Base-by-base conservation (phyloP, 2,888 invertebrate genomes). In the Cheilosia impressa region DNA sequence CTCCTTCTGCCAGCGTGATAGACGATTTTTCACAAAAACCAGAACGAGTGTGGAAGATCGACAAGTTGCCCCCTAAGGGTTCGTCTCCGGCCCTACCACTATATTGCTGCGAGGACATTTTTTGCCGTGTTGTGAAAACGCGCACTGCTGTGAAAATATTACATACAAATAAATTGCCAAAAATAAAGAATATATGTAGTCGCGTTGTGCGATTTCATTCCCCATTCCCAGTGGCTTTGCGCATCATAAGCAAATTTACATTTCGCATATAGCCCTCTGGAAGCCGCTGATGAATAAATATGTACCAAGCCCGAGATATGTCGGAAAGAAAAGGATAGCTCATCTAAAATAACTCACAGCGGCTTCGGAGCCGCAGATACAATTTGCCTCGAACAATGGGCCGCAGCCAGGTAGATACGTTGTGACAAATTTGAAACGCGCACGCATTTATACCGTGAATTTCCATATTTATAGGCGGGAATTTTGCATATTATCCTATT, bases 401-500 rank as follows among this genome's bases (percentile, higher is more conserved):
- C 27, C 27, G 7, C 6, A 75, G 47, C 47, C 57, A 71, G 60
- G 27, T 15, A 5, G 31, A 73, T 31, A 71, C 58, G 24, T 75
- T 65, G 73, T 79, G 79, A 84, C 75, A 84, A 84, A 76, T 76
- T 84, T 60, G 24, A 13, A 80, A 71, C 53, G 47, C 45, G 60
- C 60, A 68, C 38, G 38, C 38, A 38, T 38, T 38, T 31, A 10
- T 22, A 52, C 53, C 34, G 34, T 19, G 53, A 80, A 76, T 76
- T 65, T 71, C 55, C 76, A 80, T 80, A 80, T 80, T 80, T 80
- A 76, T 62, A 60, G 66, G 50, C 13, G 45, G 3, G 2, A 13
- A 66, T 76, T 85, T 85, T 85, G 76, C 80, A 84, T 84, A 85
- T 85, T 65, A 22, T 22, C 22, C 71, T 71, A 85, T 80, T 80